Evolutionary conservation across 2,797 vertebrate species (phyloP), one percentile per base, ranked within the genome.

Genomic region (Nannoperca obscura): DNA sequence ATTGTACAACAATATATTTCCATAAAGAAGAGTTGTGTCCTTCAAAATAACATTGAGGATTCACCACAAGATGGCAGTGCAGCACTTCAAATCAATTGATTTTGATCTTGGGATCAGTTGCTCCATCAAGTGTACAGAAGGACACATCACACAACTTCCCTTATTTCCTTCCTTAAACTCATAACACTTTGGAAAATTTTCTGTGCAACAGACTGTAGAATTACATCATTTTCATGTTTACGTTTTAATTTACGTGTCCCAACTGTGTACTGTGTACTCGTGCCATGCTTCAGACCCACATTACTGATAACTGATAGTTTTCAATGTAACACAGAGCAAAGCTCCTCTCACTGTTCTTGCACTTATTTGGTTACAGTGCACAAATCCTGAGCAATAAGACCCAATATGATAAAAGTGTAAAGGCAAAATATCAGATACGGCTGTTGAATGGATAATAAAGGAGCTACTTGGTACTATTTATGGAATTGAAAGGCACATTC

Each of bases 21-120:
- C 9, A 50, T 53, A 38, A 71, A 82, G 27, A 32, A 20, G 32
- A 58, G 34, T 50, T 36, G 32, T 47, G 54, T 64, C 19, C 50
- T 46, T 63, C 1, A 30, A 2, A 55, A 22, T 34, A 54, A 69
- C 20, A 53, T 34, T 14, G 14, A 42, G 13, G 4, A 2, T 65
- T 65, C 24, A 46, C 88, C 92, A 91, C 78, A 44, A 79, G 92
- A 80, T 81, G 93, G 74, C 87, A 73, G 71, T 85, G 60, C 71
- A 79, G 80, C 76, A 67, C 77, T 71, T 70, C 13, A 47, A 38
- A 75, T 70, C 19, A 53, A 7, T n/a, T 62, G 3, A 27, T 8
- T 19, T 7, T 7, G 0, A 78, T 78, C 11, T 20, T n/a, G 61
- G 59, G 65, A 67, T 27, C 67, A 86, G 50, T 79, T 75, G 87